These are phyloP conservation scores for Eptatretus atami DNA, from an alignment of 2,797 vertebrate species.

Conservation along the genomic window DNA sequence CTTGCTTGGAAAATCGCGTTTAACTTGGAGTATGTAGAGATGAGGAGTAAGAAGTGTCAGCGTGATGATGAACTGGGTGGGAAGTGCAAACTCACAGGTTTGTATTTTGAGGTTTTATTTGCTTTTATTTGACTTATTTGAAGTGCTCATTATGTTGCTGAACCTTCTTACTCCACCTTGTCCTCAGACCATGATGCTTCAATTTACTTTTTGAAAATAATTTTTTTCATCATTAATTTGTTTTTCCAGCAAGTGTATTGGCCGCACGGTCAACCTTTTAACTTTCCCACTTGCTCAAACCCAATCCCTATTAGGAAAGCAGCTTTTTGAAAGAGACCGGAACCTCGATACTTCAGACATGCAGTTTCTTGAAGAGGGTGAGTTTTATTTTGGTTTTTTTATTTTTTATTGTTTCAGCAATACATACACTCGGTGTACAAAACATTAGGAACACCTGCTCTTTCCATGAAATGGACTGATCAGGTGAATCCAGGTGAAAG, in stretches of 20 bases:
- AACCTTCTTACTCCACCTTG: too few relatives aligned
- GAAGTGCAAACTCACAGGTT: conserved; percentile 62
- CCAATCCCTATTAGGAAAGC: conserved; percentile 32
- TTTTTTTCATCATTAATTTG: too few relatives aligned
- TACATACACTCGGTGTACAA: too few relatives aligned
- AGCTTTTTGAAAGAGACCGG: conserved; percentile 81
- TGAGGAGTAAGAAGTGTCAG: conserved; percentile 35
- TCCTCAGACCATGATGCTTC: too few relatives aligned
- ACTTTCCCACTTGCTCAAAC: too few relatives aligned
- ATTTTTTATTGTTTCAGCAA: too few relatives aligned
- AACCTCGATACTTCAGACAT: conserved; percentile 95
- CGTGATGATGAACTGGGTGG: conserved; percentile 64
- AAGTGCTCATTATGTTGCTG: background rate
- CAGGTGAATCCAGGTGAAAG: too few relatives aligned
- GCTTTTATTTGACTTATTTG: background rate
- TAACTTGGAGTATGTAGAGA: conserved; percentile 42
- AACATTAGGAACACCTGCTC: too few relatives aligned
- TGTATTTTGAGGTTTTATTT: background rate
- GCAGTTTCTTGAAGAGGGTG: conserved; percentile 84
- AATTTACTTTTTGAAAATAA: too few relatives aligned
- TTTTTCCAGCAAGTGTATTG: too few relatives aligned
- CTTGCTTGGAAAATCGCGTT: conserved; percentile 63
- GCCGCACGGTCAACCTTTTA: too few relatives aligned
- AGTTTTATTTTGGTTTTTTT: conserved; percentile 7
- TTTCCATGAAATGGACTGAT: too few relatives aligned